Base-by-base conservation (phyloP, 2,113 vertebrate species). In the Aegypius monachus region DNA sequence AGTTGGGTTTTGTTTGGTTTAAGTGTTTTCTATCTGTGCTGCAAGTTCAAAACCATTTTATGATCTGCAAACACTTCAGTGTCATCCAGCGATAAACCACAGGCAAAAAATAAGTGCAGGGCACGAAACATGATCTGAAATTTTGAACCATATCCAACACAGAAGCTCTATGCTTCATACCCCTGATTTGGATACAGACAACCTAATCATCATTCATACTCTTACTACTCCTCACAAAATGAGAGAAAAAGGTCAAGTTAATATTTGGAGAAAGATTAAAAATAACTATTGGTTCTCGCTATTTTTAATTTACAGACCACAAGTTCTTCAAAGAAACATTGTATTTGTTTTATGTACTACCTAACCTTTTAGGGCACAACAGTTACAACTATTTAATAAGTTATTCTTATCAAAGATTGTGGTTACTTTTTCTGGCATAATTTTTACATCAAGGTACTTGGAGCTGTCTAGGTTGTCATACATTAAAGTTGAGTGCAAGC, bases 141-240 rank as follows among this genome's bases (percentile, higher is more conserved):
- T 40, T 79, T 25, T 16, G 40, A 68, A 36, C 22, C 32, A 8
- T 4, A 16, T 38, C 61, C 73, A 65, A 36, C 32, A n/a, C n/a
- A 73, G 38, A 50, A 59, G 43, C 45, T 31, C 16, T 19, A 22
- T 13, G 13, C 26, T 52, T 82, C 48, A n/a, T 10, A 52, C 0
- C 6, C 34, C 34, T 50, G 32, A 45, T 38, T 10, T 32, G 21
- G 38, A 66, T 6, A 63, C 19, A 70, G n/a, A 66, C 53, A 43
- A 29, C 0, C 0, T 20, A 47, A 90, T 18, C 7, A 75, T 3
- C 10, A 20, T 6, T 47, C 50, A 55, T 15, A 8, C 11, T 68
- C 17, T 36, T 25, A 6, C 29, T 38, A n/a, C 25, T 31, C 40
- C 52, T 75, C 1, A 3, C 4, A 67, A 79, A 86, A 71, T 20